phyloP scores from a whole-genome alignment of 2,797 vertebrate species.

The Crypturellus tataupa region DNA sequence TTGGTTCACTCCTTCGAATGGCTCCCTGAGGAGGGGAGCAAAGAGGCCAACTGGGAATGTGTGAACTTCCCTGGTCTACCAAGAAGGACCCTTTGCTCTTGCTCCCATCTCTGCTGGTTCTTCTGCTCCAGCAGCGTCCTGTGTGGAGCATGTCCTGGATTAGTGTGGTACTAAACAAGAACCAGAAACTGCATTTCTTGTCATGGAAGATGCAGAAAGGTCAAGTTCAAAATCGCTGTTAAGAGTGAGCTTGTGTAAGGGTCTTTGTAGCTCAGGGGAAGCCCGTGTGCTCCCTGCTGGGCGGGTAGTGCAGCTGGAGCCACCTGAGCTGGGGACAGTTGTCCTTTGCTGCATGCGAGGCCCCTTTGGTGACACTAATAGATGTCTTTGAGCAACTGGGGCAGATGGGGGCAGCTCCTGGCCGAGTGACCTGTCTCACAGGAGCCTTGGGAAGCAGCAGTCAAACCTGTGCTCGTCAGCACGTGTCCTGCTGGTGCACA shows the following conservation, averaged over 20 bases:
- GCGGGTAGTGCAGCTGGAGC: fast-evolving
- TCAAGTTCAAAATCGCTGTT: neutral
- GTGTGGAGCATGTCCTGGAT: neutral
- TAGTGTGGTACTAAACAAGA: fast-evolving
- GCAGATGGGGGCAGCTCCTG: neutral
- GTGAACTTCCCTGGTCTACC: neutral
- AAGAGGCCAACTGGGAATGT: neutral
- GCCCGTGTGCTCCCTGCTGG: fast-evolving
- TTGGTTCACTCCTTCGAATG: neutral
- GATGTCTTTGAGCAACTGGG: neutral
- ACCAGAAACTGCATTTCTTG: neutral
- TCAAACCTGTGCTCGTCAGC: neutral
- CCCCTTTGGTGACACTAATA: neutral
- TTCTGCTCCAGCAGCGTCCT: slow-evolving; percentile 7
- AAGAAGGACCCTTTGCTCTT: neutral
- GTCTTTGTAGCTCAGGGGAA: neutral
- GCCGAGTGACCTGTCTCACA: neutral
- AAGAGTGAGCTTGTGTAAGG: neutral
- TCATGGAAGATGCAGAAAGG: slow-evolving; percentile 21
- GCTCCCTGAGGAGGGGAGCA: neutral
- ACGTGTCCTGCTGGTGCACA: fast-evolving
- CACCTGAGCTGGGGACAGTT: neutral
- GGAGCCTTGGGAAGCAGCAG: neutral
- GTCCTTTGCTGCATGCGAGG: neutral
- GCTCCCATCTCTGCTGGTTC: neutral